phyloP scores from a whole-genome alignment of 1,140 invertebrate genomes.

The Neodiprion pinetum region DNA sequence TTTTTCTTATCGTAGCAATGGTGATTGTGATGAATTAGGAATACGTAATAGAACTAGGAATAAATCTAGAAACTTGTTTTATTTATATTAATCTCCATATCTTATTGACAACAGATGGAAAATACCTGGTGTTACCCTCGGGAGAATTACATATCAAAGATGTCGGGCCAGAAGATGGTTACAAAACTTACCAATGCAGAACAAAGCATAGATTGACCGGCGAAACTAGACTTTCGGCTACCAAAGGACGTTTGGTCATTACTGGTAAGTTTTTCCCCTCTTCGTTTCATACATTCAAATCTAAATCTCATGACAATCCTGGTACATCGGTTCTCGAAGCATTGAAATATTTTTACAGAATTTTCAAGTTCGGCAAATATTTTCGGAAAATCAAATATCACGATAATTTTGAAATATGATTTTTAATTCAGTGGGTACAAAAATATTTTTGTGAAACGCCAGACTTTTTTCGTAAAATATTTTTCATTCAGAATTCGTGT shows the following conservation, averaged over 20 bases:
- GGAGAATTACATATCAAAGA: constrained; percentile 93
- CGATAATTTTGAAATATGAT: too few relatives aligned
- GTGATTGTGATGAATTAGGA: too few relatives aligned
- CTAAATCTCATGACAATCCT: constrained; percentile 8
- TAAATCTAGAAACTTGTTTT: not conserved
- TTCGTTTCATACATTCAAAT: constrained; percentile 19
- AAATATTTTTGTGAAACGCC: too few relatives aligned
- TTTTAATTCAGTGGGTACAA: too few relatives aligned
- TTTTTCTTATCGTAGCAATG: too few relatives aligned
- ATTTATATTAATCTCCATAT: constrained; percentile 23
- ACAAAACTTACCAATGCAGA: constrained; percentile 92
- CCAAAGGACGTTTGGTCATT: constrained; percentile 92
- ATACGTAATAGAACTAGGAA: not conserved
- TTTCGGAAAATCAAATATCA: too few relatives aligned
- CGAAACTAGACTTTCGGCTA: constrained; percentile 90
- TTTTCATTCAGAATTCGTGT: too few relatives aligned
- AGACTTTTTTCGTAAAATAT: too few relatives aligned
- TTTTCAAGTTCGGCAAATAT: too few relatives aligned
- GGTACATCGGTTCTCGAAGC: not conserved
- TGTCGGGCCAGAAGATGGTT: constrained; percentile 91
- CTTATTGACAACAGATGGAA: constrained; percentile 74
- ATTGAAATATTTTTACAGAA: too few relatives aligned
- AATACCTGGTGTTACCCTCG: constrained; percentile 91
- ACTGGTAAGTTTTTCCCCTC: constrained; percentile 78
- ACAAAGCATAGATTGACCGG: constrained; percentile 93